Evolutionary conservation across 2,888 invertebrate genomes (phyloP).

Genomic region (Stictocephala bisonia): DNA sequence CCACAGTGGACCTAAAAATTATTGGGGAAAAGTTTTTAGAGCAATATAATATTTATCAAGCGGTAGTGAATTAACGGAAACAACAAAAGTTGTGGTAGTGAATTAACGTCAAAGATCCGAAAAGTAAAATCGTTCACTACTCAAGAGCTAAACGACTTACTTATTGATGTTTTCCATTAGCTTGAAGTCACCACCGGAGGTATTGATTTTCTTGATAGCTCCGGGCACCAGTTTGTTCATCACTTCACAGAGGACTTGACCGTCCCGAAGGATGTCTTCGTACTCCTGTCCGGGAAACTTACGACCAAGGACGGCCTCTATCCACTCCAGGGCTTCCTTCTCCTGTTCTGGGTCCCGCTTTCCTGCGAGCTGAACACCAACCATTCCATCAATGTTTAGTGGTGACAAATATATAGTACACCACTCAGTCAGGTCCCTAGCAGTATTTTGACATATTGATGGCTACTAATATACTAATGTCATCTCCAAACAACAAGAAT

Average conservation of each 20-base stretch:
- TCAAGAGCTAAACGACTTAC: constrained; percentile 72
- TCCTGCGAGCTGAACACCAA: constrained; percentile 78
- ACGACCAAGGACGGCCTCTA: constrained; percentile 86
- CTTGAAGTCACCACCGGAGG: constrained; percentile 96
- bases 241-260: constrained; percentile 90
- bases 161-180: constrained; percentile 99
- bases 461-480: constrained; percentile 1
- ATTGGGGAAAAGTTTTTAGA: too few species aligned
- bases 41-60: background rate
- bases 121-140: background rate
- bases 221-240: constrained; percentile 95
- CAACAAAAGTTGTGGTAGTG: too few species aligned
- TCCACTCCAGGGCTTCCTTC: constrained; percentile 92
- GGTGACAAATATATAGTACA: too few species aligned
- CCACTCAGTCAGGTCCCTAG: too few species aligned
- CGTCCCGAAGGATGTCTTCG: constrained; percentile 93
- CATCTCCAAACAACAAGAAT: constrained; percentile 18
- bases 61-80: background rate
- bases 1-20: too few species aligned
- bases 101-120: too few species aligned
- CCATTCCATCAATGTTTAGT: too few species aligned
- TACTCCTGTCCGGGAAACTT: constrained; percentile 87
- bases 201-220: constrained; percentile 90
- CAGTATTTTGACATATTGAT: too few species aligned
- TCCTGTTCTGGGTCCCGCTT: constrained; percentile 87